Evolutionary conservation across 2,888 invertebrate genomes (phyloP).

Genomic region (Pristionchus japonicus): DNA sequence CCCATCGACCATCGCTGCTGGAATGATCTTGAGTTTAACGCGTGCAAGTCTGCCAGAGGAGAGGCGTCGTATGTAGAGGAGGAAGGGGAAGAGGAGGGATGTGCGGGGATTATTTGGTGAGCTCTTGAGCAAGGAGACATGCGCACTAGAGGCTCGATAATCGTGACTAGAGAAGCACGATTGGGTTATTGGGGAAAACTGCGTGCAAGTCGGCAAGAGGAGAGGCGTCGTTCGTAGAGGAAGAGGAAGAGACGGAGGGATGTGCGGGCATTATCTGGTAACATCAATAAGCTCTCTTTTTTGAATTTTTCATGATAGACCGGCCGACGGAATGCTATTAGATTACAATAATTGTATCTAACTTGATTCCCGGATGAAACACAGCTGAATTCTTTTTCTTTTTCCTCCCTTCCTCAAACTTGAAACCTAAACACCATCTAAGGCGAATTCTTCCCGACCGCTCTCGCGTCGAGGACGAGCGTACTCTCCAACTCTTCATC

Average conservation of each 20-base stretch:
- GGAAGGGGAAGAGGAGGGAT: neutral
- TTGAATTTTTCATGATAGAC: no score
- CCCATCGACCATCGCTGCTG: neutral
- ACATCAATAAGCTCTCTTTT: neutral
- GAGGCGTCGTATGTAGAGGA: neutral
- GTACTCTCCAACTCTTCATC: slow-evolving; percentile 82
- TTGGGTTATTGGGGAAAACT: no score
- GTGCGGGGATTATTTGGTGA: neutral
- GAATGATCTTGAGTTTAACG: neutral
- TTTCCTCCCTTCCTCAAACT: no score
- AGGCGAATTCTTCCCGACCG: slow-evolving; percentile 6
- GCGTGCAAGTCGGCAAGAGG: neutral
- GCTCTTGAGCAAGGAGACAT: no score
- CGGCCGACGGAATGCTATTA: no score
- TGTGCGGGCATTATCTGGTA: neutral
- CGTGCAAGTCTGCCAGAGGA: neutral
- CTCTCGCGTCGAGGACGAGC: neutral
- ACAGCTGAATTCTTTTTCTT: no score
- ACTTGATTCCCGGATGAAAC: no score
- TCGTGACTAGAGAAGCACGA: no score
- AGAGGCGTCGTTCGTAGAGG: neutral
- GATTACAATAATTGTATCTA: no score
- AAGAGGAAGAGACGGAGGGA: neutral
- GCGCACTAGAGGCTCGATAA: no score
- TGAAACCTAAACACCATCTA: no score